Percentiles rank a stretch among this genome's conserved stretches.
phyloP scores from a whole-genome alignment of 1,140 invertebrate species.

The Pachyrhynchus sulphureomaculatus region DNA sequence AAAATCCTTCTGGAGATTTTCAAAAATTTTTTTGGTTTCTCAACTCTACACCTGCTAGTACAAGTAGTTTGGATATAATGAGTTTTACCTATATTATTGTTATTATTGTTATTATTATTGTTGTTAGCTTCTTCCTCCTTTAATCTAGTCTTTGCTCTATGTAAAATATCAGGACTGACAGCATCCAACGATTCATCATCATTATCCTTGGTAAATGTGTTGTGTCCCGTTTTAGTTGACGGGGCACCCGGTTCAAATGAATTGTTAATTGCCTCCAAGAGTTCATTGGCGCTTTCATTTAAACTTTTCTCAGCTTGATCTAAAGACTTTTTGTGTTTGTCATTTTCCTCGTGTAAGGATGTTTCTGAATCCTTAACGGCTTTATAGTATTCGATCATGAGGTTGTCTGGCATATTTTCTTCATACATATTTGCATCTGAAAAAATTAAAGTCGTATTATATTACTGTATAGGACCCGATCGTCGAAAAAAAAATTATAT shows the following conservation, averaged over 20 bases:
- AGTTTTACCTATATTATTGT: background rate
- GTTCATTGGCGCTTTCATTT: slow-evolving; percentile 26
- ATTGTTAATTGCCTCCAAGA: slow-evolving; percentile 25
- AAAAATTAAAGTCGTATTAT: background rate
- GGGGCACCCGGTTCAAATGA: slow-evolving; percentile 21
- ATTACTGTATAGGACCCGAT: too few species aligned
- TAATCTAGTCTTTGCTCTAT: background rate
- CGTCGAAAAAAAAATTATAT: too few species aligned
- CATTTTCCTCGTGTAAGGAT: background rate
- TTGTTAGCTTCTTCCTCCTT: slow-evolving; percentile 1
- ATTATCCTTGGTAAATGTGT: background rate
- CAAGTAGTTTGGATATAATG: too few species aligned
- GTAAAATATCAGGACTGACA: background rate
- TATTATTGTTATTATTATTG: slow-evolving; percentile 11
- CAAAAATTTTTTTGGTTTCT: too few species aligned
- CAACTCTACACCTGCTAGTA: too few species aligned
- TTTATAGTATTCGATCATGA: slow-evolving; percentile 11
- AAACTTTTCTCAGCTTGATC: slow-evolving; percentile 6
- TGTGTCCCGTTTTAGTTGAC: background rate
- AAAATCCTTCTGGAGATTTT: too few species aligned
- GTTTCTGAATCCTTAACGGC: slow-evolving; percentile 16
- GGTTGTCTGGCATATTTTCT: slow-evolving; percentile 10
- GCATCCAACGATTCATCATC: background rate
- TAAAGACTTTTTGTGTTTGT: background rate
- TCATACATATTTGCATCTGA: slow-evolving; percentile 21